Percentiles rank a stretch among this genome's conserved stretches.
Conservation (phyloP, 2,888 invertebrate species). For the Beris chalybata region DNA sequence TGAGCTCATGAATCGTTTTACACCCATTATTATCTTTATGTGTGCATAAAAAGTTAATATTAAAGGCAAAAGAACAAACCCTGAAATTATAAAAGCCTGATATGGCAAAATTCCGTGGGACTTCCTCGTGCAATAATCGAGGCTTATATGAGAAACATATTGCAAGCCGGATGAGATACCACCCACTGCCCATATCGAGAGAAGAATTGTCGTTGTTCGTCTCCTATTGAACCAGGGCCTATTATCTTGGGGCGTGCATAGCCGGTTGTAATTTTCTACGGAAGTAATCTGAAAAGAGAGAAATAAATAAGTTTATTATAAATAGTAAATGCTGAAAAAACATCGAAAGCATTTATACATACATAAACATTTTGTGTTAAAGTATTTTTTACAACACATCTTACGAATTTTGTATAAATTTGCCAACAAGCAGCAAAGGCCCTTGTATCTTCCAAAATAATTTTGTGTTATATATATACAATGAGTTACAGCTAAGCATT, state of each 20-base stretch:
- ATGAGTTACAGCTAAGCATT: no score
- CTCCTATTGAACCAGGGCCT: conserved; percentile 47
- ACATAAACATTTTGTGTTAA: no score
- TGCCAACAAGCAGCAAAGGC: no score
- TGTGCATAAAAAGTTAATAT: conserved; percentile 62
- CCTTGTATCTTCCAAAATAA: no score
- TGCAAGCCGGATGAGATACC: conserved; percentile 63
- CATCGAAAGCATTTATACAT: no score
- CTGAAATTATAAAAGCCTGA: conserved; percentile 60
- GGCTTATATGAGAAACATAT: conserved; percentile 63
- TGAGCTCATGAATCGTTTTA: conserved; percentile 59
- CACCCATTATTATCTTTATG: conserved; percentile 57
- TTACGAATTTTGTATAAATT: no score
- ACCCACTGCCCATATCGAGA: conserved; percentile 63
- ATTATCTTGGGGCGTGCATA: conserved; percentile 60
- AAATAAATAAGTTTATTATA: conserved; percentile 5
- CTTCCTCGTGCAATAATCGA: conserved; percentile 67
- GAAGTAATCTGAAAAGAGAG: conserved; percentile 58
- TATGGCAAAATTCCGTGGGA: conserved; percentile 62
- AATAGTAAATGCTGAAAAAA: conserved; percentile 3
- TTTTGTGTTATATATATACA: no score
- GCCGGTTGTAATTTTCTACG: conserved; percentile 66
- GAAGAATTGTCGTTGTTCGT: conserved; percentile 60
- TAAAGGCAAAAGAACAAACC: conserved; percentile 64
- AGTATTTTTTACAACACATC: no score